Percentiles rank a stretch among this genome's conserved stretches.
Conservation (phyloP, 2,888 invertebrate genomes). For the Sclerodermus sp. region DNA sequence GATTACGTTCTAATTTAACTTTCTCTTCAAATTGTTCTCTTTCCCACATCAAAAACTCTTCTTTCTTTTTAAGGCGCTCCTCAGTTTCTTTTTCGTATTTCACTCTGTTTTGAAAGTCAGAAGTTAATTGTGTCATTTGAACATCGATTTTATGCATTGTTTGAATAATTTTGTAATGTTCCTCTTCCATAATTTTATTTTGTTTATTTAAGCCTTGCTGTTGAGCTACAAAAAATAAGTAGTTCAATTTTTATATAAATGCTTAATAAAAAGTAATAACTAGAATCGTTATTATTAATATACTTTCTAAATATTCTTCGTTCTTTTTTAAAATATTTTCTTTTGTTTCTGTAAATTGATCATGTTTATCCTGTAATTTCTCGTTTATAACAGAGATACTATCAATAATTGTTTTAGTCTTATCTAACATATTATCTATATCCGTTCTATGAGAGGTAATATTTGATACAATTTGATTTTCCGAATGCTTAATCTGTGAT, state of each 20-base stretch:
- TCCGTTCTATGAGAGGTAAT: conserved; percentile 39
- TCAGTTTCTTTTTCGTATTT: conserved; percentile 32
- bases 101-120: conserved; percentile 40
- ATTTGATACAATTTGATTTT: conserved; percentile 39
- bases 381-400: conserved; percentile 36
- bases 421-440: conserved; percentile 41
- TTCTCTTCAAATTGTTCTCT: conserved; percentile 48
- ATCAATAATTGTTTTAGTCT: conserved; percentile 37
- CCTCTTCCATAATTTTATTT: conserved; percentile 31
- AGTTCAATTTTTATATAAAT: not conserved
- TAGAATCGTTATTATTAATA: not conserved
- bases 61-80: conserved; percentile 37
- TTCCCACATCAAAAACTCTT: conserved; percentile 39
- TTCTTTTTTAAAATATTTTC: conserved; percentile 35
- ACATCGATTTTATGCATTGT: conserved; percentile 38
- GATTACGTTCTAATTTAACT: conserved; percentile 45
- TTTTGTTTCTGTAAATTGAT: conserved; percentile 29
- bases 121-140: conserved; percentile 29
- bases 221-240: conserved; percentile 27
- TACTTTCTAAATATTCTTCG: conserved; percentile 45
- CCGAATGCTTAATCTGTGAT: conserved; percentile 43
- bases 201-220: conserved; percentile 40
- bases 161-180: conserved; percentile 38
- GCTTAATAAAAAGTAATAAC: not conserved
- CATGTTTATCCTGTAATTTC: conserved; percentile 33